phyloP scores from a whole-genome alignment of 2,888 invertebrate species.

The Drosophila anceps region DNA sequence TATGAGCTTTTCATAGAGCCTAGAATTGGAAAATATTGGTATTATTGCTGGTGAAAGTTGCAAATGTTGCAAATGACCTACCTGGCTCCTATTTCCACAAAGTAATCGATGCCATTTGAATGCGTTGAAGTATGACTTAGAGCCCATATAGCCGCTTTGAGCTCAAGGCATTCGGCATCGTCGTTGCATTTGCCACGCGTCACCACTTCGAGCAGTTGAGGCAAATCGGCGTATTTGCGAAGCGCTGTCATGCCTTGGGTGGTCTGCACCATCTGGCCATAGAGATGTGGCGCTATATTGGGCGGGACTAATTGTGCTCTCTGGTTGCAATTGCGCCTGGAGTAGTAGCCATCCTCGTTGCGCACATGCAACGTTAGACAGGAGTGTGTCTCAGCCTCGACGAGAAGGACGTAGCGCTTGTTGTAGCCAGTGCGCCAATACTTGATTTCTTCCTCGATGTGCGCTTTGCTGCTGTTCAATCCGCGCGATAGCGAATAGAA shows the following conservation, averaged over 20 bases:
- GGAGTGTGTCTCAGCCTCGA: conserved; percentile 95
- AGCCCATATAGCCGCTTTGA: conserved; percentile 97
- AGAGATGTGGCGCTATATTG: conserved; percentile 90
- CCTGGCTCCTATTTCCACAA: conserved; percentile 86
- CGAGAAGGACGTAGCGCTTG: conserved; percentile 93
- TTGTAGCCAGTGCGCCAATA: conserved; percentile 92
- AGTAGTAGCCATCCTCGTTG: conserved; percentile 91
- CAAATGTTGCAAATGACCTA: conserved; percentile 30
- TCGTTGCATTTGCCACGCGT: conserved; percentile 87
- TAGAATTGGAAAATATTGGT: conserved; percentile 32
- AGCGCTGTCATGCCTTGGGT: conserved; percentile 85
- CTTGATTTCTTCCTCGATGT: conserved; percentile 90
- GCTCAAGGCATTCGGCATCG: conserved; percentile 90
- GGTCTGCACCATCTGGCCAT: conserved; percentile 93
- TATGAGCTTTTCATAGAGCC: conserved; percentile 86
- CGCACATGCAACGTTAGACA: conserved; percentile 93
- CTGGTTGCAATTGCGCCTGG: conserved; percentile 89
- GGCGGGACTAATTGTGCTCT: conserved; percentile 86
- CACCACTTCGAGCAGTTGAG: conserved; percentile 80
- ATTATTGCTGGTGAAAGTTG: not conserved
- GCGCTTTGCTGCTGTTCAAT: conserved; percentile 88
- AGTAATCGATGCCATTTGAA: conserved; percentile 90
- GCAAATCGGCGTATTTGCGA: conserved; percentile 82
- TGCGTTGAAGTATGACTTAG: conserved; percentile 93
- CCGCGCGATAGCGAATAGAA: conserved; percentile 91